Evolutionary conservation across 2,888 invertebrate species (phyloP), one percentile per base, ranked within the genome.

Genomic region (Scaptodrosophila latifasciaeformis): DNA sequence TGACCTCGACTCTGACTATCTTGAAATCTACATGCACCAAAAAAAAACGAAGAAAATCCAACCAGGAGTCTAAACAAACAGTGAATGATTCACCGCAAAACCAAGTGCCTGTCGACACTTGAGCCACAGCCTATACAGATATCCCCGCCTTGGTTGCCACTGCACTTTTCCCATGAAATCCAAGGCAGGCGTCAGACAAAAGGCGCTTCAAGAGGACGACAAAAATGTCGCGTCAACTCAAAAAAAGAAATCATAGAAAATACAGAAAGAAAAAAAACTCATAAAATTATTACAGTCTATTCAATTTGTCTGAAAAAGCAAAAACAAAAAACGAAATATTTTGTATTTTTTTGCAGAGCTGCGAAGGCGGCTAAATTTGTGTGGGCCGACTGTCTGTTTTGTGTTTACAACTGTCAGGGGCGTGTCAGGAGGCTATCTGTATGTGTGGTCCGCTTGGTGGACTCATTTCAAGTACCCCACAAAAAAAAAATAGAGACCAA

Each of bases 1-100:
- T 24, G 24, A 24, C 24, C 24, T 7, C 24, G 24, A 24, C 24
- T 7, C 7, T 3, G 4, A 3, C 24, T 7, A 24, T 24, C 24
- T 24, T 7, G n/a, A n/a, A n/a, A n/a, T n/a, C 24, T 7, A 24
- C 4, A 24, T 24, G 24, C 24, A 3, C 24, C n/a, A n/a, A n/a
- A n/a, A n/a, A n/a, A n/a, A n/a, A n/a, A n/a, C n/a, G n/a, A n/a
- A 7, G 24, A 3, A 5, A 24, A 7, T 24, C 24, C 24, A 5
- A 5, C 7, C 75, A 70, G 75, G 75, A 77, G 75, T 66, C 71
- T 74, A 80, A 74, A 75, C 57, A 80, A 75, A 80, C 75, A 80
- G 70, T 40, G 43, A 27, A 31, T 24, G 30, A 10, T 10, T 31
- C n/a, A n/a, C n/a, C n/a, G 18, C 18, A 31, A 29, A 17, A 9